Base-by-base conservation (phyloP, 2,797 vertebrate genomes). In the Tragopan temminckii region DNA sequence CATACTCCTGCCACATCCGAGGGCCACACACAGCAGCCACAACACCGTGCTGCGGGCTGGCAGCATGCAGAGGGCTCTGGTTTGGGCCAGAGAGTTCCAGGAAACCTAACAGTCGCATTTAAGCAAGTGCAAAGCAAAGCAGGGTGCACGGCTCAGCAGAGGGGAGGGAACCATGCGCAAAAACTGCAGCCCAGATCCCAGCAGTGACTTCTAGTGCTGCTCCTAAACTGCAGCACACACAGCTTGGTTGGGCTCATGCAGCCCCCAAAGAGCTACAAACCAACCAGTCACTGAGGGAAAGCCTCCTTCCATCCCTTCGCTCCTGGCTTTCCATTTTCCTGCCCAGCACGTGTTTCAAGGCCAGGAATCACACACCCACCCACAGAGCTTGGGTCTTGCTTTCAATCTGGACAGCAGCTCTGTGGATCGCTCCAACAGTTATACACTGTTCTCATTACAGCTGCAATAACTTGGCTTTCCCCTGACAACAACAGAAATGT, bases 1-100 rank as follows among this genome's bases (percentile, higher is more conserved):
- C 93, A 89, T 76, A 55, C 81, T 83, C 62, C 94, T 48, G 86
- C 81, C 92, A 87, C 80, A 92, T 90, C 92, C 29, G 72, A 96
- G 92, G 80, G 53, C 53, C 86, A 48, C 88, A 36, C 13, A 15
- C 38, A 67, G 90, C 78, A 72, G 79, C 3, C n/a, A 0, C 85
- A 66, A 12, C 1, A 1, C 84, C 7, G 52, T 0, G 1, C 81
- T 59, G 35, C 0, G 2, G 55, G 82, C 50, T 25, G 45, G 48
- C 74, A 35, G 7, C 75, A 79, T 76, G 83, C 80, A 25, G 53
- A 80, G 59, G 63, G 70, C 85, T 61, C 74, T 25, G 76, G 3
- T 27, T 23, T 82, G 88, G 78, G 77, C 36, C 5, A 1, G 23
- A 62, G n/a, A n/a, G 76, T 93, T 95, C 95, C 90, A 95, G 94